Evolutionary conservation across 1,140 invertebrate species (phyloP), one percentile per base, ranked within the genome.

Genomic region (Drosophila trapezifrons): DNA sequence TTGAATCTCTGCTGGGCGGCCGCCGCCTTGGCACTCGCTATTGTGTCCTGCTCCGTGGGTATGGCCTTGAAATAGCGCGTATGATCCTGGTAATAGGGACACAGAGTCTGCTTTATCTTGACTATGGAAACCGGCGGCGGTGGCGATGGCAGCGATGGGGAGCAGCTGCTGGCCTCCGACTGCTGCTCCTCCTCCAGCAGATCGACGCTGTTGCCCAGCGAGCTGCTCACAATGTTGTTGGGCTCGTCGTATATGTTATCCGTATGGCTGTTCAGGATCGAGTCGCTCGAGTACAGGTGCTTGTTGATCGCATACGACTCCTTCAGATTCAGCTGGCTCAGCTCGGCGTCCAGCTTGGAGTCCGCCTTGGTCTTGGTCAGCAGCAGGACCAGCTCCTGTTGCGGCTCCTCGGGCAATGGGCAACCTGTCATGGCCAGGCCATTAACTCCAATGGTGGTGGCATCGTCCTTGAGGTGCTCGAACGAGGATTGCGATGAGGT

Each of bases 241-340:
- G 91, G 91, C 43, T 92, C 90, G 51, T 92, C 91, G 46, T 92
- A 92, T 12, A 92, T 91, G 47, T 92, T 92, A 45, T 92, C 91
- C 66, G 78, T 91, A 22, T 92, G 77, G 67, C 72, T 90, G 52
- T 91, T 92, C 38, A 92, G 45, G 43, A 92, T 83, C 2, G 91
- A 92, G 37, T 92, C 91, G 51, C 91, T 92, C 1, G 90, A 90
- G 42, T 92, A 92, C 10, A 92, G 49, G 29, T 91, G 90, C 70
- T 91, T 91, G 47, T 91, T 91, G n/a, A 79, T 64, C 45, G 87
- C 80, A 76, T 91, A 91, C 46, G 90, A 78, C 13, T 92, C 90
- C 70, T 91, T 91, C 5, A 85, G 70, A 3, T 63, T 73, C 43
- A 73, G 27, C 32, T 76, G 62, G 25, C 62, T 65, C 2, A 78